Base-by-base conservation (phyloP, 2,113 vertebrate species). In the Sclerurus mexicanus region DNA sequence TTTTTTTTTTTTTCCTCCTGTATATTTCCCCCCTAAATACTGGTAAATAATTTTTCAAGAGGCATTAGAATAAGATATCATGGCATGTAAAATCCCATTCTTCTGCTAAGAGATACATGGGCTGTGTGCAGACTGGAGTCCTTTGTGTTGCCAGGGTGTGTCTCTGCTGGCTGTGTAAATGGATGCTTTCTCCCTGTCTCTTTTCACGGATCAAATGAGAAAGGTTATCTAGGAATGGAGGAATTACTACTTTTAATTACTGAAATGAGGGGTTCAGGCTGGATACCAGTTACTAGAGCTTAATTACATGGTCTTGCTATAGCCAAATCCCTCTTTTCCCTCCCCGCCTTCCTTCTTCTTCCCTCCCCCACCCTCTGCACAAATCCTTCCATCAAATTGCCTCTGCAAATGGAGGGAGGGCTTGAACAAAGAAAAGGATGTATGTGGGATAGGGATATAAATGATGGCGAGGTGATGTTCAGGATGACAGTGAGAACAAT, bases 71-170 rank as follows among this genome's bases (percentile, higher is more conserved):
- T 75, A 72, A 60, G 52, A 89, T 60, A 56, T 5, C 22, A 5
- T 27, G 40, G 10, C 40, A 58, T 31, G 22, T 89, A 64, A 93
- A 82, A 31, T 6, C 4, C 9, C 49, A 44, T 12, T 69, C 7
- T 52, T 77, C 11, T 84, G 22, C 31, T 64, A 5, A 46, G 74
- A 9, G 19, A 40, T 50, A 8, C 35, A 12, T 1, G 3, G 71
- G 16, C 15, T 85, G 20, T 71, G 18, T 86, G 72, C 27, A 35
- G 30, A 20, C 44, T 83, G 85, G n/a, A 85, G 14, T 84, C 93
- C 93, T 96, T 96, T 95, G 95, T 96, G 85, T 86, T 90, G 40
- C 60, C 39, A 86, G 95, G 94, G 95, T 35, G 95, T 94, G 95
- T 96, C 95, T 91, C n/a, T 90, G 79, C 76, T 71, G 68, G 8